A percentile compares a stretch with the other conserved stretches of the same genome.
Evolutionary conservation across 2,797 vertebrate genomes (phyloP).

Genomic region (Cuculus canorus): DNA sequence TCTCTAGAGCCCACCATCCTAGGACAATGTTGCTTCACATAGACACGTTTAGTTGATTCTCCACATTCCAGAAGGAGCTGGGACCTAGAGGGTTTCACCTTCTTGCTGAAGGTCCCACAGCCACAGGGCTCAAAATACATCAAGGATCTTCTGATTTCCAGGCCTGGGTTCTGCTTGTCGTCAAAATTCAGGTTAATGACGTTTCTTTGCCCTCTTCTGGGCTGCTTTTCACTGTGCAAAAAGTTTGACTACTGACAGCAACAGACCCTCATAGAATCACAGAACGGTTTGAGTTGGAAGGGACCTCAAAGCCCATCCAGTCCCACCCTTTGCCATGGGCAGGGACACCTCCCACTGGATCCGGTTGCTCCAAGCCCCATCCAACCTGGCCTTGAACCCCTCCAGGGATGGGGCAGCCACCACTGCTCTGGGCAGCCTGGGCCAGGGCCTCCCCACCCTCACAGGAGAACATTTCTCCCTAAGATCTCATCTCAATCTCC

Average conservation of each 20-base stretch:
- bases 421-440: too few species aligned
- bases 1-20: not conserved
- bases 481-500: too few species aligned
- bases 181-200: not conserved
- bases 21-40: fast-evolving
- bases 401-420: too few species aligned
- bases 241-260: not conserved
- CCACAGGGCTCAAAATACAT: not conserved
- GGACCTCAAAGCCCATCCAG: too few species aligned
- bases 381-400: too few species aligned
- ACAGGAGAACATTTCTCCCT: too few species aligned
- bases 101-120: not conserved
- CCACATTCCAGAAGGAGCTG: not conserved
- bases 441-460: too few species aligned
- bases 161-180: not conserved
- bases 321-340: too few species aligned
- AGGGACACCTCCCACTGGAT: too few species aligned
- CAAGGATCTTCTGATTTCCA: not conserved
- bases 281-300: too few species aligned
- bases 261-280: not conserved
- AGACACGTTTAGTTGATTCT: fast-evolving
- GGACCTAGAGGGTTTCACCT: not conserved
- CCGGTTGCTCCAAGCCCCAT: too few species aligned
- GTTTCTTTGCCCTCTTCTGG: not conserved
- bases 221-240: not conserved